Conservation (phyloP, 2,113 vertebrate species). For the Ancistrus triradiatus region DNA sequence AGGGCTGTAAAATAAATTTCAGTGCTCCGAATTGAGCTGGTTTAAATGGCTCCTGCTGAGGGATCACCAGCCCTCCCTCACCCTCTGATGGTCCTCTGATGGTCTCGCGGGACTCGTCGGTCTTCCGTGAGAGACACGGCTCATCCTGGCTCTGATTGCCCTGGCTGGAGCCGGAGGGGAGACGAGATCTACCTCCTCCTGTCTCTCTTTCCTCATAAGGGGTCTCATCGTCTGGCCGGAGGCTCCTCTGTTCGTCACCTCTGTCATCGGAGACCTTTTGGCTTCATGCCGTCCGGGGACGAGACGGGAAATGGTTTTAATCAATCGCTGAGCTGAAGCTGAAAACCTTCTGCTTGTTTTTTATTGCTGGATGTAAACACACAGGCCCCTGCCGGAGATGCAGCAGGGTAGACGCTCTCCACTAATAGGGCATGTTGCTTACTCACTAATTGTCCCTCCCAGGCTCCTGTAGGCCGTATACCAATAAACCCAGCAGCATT, state of each 20-base stretch:
- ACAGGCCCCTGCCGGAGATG: no score
- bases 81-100: slow-evolving; percentile 18
- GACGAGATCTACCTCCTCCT: slow-evolving; percentile 18
- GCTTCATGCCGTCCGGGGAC: background rate
- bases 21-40: slow-evolving; percentile 36
- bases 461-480: no score
- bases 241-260: background rate
- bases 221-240: slow-evolving; percentile 19
- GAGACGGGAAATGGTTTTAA: background rate
- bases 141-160: slow-evolving; percentile 33
- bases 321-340: no score
- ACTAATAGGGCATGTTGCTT: no score
- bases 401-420: no score
- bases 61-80: slow-evolving; percentile 1
- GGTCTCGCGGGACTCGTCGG: slow-evolving; percentile 45
- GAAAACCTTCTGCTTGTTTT: no score
- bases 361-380: no score
- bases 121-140: slow-evolving; percentile 40
- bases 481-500: no score
- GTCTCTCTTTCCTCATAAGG: slow-evolving; percentile 8
- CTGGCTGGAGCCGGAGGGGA: slow-evolving; percentile 36
- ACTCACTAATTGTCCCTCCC: no score
- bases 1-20: slow-evolving; percentile 46
- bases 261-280: background rate
- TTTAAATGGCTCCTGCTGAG: slow-evolving; percentile 43